phyloP scores from a whole-genome alignment of 2,797 vertebrate species.

The Hydrophis major region DNA sequence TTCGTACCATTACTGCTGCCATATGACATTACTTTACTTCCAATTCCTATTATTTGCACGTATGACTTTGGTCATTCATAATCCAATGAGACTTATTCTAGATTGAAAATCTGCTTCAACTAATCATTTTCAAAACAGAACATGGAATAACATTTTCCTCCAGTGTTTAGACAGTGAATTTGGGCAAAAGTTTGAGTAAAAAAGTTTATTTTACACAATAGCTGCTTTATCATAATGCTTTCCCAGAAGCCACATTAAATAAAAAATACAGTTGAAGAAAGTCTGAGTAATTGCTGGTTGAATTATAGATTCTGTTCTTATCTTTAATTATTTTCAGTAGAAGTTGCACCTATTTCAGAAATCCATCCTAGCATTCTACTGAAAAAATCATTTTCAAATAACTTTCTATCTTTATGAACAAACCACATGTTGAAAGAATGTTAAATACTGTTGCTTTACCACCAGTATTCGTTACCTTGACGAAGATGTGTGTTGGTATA shows the following conservation, averaged over 20 bases:
- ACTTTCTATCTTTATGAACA: neutral
- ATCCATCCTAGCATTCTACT: neutral
- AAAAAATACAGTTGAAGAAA: neutral
- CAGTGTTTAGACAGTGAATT: neutral
- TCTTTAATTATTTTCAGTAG: neutral
- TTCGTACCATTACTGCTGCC: neutral
- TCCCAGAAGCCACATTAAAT: neutral
- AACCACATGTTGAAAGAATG: neutral
- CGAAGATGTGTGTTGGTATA: constrained; percentile 91
- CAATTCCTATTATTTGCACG: neutral
- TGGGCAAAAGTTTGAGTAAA: neutral
- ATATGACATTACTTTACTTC: neutral
- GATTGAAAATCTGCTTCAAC: neutral
- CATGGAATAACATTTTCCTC: neutral
- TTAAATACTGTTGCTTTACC: neutral
- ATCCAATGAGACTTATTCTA: neutral
- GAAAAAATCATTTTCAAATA: neutral
- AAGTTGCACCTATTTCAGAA: neutral
- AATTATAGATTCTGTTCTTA: neutral
- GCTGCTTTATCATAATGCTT: neutral
- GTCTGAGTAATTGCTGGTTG: neutral
- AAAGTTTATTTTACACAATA: neutral
- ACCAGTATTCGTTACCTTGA: constrained; percentile 81
- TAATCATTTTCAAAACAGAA: neutral
- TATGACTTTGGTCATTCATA: neutral